Percentiles rank a stretch among this genome's conserved stretches.
phyloP scores from a whole-genome alignment of 2,797 vertebrate species.

The Aplochiton taeniatus region DNA sequence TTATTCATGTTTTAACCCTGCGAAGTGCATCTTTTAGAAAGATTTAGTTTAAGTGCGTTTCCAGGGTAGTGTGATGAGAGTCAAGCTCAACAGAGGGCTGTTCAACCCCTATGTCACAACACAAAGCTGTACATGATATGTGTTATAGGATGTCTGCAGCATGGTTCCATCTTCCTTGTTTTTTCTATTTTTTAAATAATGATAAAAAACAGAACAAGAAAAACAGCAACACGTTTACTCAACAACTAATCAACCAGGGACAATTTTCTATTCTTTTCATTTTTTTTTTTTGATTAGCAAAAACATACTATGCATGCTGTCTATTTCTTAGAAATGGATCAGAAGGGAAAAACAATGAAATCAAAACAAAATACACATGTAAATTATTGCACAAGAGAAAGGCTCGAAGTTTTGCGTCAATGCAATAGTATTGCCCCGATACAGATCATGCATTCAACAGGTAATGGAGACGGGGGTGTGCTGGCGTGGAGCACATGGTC shows the following conservation, averaged over 20 bases:
- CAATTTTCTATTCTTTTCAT: conserved; percentile 79
- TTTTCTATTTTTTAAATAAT: conserved; percentile 84
- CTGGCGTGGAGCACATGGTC: conserved; percentile 97
- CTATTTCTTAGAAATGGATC: conserved; percentile 82
- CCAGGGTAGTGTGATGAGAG: conserved; percentile 84
- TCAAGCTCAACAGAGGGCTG: conserved; percentile 86
- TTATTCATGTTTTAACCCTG: conserved; percentile 75
- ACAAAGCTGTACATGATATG: conserved; percentile 99
- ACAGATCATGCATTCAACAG: conserved; percentile 99
- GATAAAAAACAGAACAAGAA: conserved; percentile 88
- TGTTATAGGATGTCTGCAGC: conserved; percentile 98
- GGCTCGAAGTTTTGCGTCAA: conserved; percentile 99
- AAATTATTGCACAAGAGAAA: conserved; percentile 99
- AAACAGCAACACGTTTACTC: conserved; percentile 97
- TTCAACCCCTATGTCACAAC: conserved; percentile 89
- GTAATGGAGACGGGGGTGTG: conserved; percentile 91
- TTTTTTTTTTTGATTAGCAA: conserved; percentile 86
- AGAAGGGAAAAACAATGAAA: conserved; percentile 62
- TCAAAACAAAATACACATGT: conserved; percentile 97
- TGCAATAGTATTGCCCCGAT: conserved; percentile 99
- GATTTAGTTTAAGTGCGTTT: conserved; percentile 83
- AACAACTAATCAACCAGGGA: conserved; percentile 98
- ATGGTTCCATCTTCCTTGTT: conserved; percentile 83
- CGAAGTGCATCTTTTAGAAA: conserved; percentile 84
- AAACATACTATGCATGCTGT: conserved; percentile 99